phyloP scores from a whole-genome alignment of 2,113 vertebrate genomes.

The Gasterosteus aculeatus region DNA sequence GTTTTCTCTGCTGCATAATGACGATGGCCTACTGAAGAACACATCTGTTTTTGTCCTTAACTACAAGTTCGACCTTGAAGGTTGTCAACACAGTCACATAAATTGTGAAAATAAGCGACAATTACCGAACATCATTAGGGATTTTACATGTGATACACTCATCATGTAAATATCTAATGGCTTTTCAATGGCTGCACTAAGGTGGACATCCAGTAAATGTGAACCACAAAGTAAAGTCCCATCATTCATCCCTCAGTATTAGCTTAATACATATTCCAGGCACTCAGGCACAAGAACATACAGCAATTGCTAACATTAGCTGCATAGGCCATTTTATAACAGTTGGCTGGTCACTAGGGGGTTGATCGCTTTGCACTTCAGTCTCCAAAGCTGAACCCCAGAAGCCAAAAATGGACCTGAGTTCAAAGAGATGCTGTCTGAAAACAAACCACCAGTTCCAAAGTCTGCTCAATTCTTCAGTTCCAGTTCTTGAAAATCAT shows the following conservation, averaged over 20 bases:
- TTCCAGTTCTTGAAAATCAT: not conserved
- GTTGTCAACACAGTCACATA: slow-evolving; percentile 29
- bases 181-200: slow-evolving; percentile 30
- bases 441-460: not conserved
- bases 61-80: not conserved
- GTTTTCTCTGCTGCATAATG: not conserved
- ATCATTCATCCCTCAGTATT: slow-evolving; percentile 28
- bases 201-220: slow-evolving; percentile 10
- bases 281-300: slow-evolving; percentile 23
- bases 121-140: not conserved
- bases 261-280: slow-evolving; percentile 36
- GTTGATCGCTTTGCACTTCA: not conserved
- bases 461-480: slow-evolving; percentile 7
- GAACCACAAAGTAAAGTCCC: slow-evolving; percentile 17
- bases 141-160: slow-evolving; percentile 33
- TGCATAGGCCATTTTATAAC: slow-evolving; percentile 17
- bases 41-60: slow-evolving; percentile 30
- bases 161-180: slow-evolving; percentile 33
- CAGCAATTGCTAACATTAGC: slow-evolving; percentile 5
- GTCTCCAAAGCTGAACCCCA: slow-evolving; percentile 13
- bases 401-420: not conserved
- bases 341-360: not conserved
- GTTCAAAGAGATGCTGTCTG: slow-evolving; percentile 9
- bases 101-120: slow-evolving; percentile 11
- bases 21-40: not conserved